phyloP scores from a whole-genome alignment of 2,797 vertebrate species.

The Anguilla megastoma region DNA sequence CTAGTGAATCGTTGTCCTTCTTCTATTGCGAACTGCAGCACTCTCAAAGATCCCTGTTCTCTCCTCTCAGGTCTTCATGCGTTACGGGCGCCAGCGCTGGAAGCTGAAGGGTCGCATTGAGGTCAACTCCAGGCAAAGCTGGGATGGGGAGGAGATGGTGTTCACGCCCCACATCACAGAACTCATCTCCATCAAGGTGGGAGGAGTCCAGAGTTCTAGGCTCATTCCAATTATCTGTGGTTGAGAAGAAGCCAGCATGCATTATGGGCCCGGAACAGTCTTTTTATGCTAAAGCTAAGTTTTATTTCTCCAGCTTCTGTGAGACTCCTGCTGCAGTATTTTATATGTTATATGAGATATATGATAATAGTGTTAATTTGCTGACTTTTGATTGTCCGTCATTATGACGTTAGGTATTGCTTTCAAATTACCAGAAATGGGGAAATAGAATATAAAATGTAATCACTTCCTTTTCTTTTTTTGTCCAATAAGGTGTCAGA shows the following conservation, averaged over 20 bases:
- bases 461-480: background rate
- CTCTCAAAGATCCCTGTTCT: background rate
- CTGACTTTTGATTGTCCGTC: background rate
- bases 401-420: background rate
- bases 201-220: background rate
- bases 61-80: constrained; percentile 89
- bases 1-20: background rate
- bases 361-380: background rate
- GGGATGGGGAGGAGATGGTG: constrained; percentile 94
- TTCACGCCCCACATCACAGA: constrained; percentile 91
- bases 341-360: background rate
- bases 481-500: constrained; percentile 83
- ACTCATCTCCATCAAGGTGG: constrained; percentile 96
- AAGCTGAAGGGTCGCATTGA: constrained; percentile 96
- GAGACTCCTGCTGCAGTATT: background rate
- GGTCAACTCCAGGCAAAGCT: constrained; percentile 92
- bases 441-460: background rate
- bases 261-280: background rate
- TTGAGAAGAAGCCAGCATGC: background rate
- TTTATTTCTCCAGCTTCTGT: background rate
- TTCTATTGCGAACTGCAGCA: background rate
- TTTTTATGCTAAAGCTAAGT: background rate
- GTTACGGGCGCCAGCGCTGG: constrained; percentile 95
- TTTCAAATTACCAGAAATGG: background rate
- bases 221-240: background rate